Conservation (phyloP, 2,113 vertebrate genomes). For the Alligator sinensis region DNA sequence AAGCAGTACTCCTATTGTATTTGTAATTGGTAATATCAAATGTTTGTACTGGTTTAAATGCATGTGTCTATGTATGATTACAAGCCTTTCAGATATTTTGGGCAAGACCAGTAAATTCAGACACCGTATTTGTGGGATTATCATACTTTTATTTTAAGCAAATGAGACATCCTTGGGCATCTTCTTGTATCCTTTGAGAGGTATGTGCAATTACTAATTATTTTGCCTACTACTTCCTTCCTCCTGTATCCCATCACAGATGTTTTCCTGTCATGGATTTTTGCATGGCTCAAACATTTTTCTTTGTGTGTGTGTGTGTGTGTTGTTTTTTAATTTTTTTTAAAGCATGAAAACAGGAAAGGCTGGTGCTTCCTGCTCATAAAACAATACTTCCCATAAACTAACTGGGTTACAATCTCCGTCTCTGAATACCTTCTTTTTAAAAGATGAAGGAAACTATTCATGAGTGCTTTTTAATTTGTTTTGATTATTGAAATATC, state of each 20-base stretch:
- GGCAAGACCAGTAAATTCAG: neutral
- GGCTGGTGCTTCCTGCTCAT: slow-evolving; percentile 70
- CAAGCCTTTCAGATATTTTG: neutral
- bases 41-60: neutral
- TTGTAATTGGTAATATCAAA: neutral
- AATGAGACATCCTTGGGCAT: neutral
- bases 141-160: neutral
- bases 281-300: neutral
- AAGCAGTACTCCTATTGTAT: neutral
- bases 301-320: neutral
- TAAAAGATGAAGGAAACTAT: slow-evolving; percentile 65
- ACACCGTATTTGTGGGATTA: neutral
- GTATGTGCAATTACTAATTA: neutral
- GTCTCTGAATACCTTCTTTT: slow-evolving; percentile 43
- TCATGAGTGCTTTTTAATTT: slow-evolving; percentile 44
- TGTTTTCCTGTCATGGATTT: neutral
- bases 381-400: slow-evolving; percentile 52
- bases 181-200: neutral
- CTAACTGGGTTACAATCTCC: slow-evolving; percentile 42
- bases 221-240: neutral
- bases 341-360: slow-evolving; percentile 75
- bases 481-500: neutral
- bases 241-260: neutral
- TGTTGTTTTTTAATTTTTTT: neutral
- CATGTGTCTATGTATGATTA: neutral